Base-by-base conservation (phyloP, 35 echinoderm and acorn worm genomes). In the Ophioderma brevispina region DNA sequence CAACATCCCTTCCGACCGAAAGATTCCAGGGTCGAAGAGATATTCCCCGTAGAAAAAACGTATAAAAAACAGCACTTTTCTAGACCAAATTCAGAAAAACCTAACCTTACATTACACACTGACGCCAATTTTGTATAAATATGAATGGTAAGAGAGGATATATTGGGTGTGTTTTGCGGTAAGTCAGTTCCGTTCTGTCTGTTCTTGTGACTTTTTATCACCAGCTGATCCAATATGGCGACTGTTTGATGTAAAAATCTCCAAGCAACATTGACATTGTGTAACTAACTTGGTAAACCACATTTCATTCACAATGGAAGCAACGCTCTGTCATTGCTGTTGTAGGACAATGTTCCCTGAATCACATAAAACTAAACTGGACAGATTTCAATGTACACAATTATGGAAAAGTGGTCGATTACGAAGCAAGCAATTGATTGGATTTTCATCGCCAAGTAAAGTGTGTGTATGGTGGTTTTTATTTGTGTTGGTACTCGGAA, bases 361-460 rank as follows among this genome's bases (percentile, higher is more conserved):
- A 36, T 40, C 78, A 23, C 35, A 40, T 14, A 63, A 35, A 36
- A 0, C 19, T 37, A 56, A 14, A 76, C 36, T 76, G 84, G 84
- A 86, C 55, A 75, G 56, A 75, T 50, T 55, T 55, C 40, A 38
- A 2, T 33, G 43, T 70, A 86, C 84, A 86, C 52, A 86, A 75
- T 64, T 39, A 36, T 86, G 84, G 84, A 86, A 64, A 76, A 86
- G 84, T 86, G 84, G 84, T 37, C 50, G 84, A 5, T 86, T 86
- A 86, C 50, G 84, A 31, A 13, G 11, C 1, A 33, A 36, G 11
- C 2, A n/a, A 38, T 10, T 80, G n/a, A 18, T 21, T 4, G 78
- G 17, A 38, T 36, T 80, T 80, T 38, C 78, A 21, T 80, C 35
- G 11, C 78, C 35, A 34, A 36, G 38, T 38, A 4, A 80, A 40